A percentile compares a stretch with the other conserved stretches of the same genome.
phyloP scores from a whole-genome alignment of 2,113 vertebrate genomes.

The Nibea albiflora region DNA sequence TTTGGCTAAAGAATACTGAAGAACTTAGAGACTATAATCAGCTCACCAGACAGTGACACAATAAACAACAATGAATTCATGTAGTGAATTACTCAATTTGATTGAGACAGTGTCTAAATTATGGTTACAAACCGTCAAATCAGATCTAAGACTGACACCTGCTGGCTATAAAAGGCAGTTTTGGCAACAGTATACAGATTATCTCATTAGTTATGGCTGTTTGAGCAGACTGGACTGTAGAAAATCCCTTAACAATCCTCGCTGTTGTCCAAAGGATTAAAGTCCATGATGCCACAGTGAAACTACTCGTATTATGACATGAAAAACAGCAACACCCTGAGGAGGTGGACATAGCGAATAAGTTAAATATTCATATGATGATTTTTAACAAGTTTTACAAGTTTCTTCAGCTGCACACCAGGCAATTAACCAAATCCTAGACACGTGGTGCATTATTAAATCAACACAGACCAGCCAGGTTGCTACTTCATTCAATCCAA shows the following conservation, averaged over 20 bases:
- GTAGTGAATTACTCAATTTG: too few relatives aligned
- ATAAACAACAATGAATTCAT: neutral
- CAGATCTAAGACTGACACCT: slow-evolving; percentile 8
- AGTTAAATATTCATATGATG: neutral
- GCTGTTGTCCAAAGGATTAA: slow-evolving; percentile 7
- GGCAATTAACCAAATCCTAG: neutral
- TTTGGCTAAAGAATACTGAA: neutral
- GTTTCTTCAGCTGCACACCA: neutral
- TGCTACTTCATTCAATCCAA: neutral
- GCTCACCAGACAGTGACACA: neutral
- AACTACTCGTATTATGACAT: neutral
- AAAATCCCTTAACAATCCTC: neutral
- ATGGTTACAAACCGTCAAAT: neutral
- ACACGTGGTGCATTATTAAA: neutral
- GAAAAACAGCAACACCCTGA: neutral
- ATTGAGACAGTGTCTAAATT: neutral
- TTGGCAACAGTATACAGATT: slow-evolving; percentile 14
- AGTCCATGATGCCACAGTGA: neutral
- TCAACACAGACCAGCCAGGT: slow-evolving; percentile 29
- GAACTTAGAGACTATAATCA: neutral
- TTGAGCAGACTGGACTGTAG: neutral
- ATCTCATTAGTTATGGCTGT: neutral
- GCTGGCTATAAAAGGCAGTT: slow-evolving; percentile 16
- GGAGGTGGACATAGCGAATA: neutral
- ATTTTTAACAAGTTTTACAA: neutral